Evolutionary conservation across 2,888 invertebrate genomes (phyloP).

Genomic region (Oeneis ivallda): DNA sequence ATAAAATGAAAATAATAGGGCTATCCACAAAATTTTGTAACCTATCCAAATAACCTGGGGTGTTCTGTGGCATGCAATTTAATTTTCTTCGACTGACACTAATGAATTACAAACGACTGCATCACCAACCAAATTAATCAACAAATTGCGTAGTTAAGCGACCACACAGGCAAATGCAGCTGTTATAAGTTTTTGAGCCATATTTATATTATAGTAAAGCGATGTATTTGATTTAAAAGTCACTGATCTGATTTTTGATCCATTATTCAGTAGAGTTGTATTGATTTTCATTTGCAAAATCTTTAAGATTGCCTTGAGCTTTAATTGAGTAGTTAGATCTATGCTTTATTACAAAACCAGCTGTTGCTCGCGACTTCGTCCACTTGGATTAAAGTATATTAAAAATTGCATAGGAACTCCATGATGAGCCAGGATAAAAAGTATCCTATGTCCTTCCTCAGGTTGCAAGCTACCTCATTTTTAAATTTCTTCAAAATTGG

Average conservation of each 20-base stretch:
- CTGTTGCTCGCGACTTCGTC: too few species aligned
- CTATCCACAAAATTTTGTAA: not conserved
- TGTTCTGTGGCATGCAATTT: constrained; percentile 14
- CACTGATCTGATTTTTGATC: not conserved
- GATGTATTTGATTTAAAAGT: not conserved
- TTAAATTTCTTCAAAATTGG: too few species aligned
- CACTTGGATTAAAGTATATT: too few species aligned
- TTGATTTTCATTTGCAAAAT: constrained; percentile 8
- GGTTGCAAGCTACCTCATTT: too few species aligned
- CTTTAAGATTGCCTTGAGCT: constrained; percentile 8
- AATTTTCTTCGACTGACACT: constrained; percentile 19
- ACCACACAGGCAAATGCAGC: constrained; percentile 1
- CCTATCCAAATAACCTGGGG: not conserved
- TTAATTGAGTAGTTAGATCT: constrained; percentile 26
- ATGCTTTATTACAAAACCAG: constrained; percentile 7
- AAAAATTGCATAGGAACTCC: too few species aligned
- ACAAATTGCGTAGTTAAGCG: constrained; percentile 4
- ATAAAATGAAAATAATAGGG: not conserved
- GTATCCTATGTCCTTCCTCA: too few species aligned
- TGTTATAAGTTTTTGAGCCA: constrained; percentile 1
- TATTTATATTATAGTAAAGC: not conserved
- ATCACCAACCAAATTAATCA: constrained; percentile 5
- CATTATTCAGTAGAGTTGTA: not conserved
- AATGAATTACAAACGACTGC: constrained; percentile 13
- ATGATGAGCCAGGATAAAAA: too few species aligned